Conservation (phyloP, 2,888 invertebrate genomes). For the Dendrolimus pini region DNA sequence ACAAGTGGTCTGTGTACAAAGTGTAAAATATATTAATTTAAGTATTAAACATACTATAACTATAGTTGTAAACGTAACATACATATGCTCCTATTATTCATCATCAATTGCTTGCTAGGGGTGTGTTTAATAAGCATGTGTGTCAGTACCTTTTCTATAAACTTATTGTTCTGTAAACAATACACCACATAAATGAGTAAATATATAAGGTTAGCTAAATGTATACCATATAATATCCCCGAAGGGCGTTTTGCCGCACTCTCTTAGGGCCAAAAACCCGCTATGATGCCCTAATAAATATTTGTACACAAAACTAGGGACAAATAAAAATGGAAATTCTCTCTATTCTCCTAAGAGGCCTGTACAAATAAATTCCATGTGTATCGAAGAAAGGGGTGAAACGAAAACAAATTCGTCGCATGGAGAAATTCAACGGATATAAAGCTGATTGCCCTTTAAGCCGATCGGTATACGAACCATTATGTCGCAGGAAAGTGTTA, state of each 20-base stretch:
- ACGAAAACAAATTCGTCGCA: conserved; percentile 17
- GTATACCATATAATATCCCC: too few relatives aligned
- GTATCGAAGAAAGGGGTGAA: conserved; percentile 12
- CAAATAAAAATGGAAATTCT: conserved; percentile 23
- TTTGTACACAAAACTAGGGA: conserved; percentile 18
- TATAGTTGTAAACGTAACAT: too few relatives aligned
- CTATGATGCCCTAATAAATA: conserved; percentile 17
- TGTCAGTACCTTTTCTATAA: too few relatives aligned
- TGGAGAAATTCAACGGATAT: conserved; percentile 6
- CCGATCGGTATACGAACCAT: background rate
- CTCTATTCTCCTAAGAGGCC: conserved; percentile 15
- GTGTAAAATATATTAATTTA: too few relatives aligned
- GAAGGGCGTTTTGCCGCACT: background rate
- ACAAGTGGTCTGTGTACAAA: too few relatives aligned
- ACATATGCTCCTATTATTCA: too few relatives aligned
- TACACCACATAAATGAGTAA: too few relatives aligned
- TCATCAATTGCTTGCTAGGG: too few relatives aligned
- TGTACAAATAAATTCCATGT: conserved; percentile 20
- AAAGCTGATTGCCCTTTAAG: conserved; percentile 1
- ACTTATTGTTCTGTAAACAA: too few relatives aligned
- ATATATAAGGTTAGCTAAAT: too few relatives aligned
- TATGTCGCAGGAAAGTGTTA: background rate
- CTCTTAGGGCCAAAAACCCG: background rate
- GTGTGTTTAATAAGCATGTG: too few relatives aligned
- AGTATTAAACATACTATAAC: too few relatives aligned